These are phyloP conservation scores for Hypomesus transpacificus DNA, from an alignment of 2,113 vertebrate species.

Conservation along the genomic window DNA sequence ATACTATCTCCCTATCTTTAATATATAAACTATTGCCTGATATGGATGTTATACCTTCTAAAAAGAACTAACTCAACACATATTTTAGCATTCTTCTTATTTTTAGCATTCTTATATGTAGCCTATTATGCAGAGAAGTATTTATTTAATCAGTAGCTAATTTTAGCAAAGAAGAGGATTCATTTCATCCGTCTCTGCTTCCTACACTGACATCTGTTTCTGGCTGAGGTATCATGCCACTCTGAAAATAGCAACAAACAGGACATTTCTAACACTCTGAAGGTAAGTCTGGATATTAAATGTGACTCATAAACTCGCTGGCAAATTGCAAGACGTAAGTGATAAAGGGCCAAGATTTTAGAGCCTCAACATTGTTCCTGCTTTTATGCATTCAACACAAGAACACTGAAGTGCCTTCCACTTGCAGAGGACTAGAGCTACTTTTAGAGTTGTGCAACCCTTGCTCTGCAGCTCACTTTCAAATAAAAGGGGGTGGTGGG, in stretches of 20 bases:
- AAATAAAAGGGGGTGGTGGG: no score
- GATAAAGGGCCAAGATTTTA: neutral
- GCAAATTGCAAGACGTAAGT: conserved; percentile 14
- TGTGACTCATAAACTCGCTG: conserved; percentile 1
- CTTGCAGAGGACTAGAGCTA: no score
- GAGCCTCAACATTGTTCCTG: neutral
- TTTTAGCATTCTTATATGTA: no score
- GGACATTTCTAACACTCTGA: conserved; percentile 36
- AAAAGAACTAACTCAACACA: no score
- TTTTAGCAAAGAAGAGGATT: conserved; percentile 7
- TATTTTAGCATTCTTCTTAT: no score
- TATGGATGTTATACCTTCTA: neutral
- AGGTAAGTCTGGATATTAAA: conserved; percentile 20
- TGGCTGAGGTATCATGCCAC: conserved; percentile 30
- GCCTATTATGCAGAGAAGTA: neutral
- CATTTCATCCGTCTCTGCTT: conserved; percentile 1
- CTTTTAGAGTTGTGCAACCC: no score
- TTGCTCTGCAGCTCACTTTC: no score
- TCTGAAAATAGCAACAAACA: conserved; percentile 42
- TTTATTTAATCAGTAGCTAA: conserved; percentile 1
- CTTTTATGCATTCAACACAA: conserved; percentile 5
- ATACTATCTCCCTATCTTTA: no score
- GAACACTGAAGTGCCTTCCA: neutral
- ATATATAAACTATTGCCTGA: neutral
- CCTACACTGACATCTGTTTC: conserved; percentile 29